A percentile compares a stretch with the other conserved stretches of the same genome.
These are phyloP conservation scores for Pseudopodoces humilis DNA, from an alignment of 2,113 vertebrate genomes.

Conservation along the genomic window DNA sequence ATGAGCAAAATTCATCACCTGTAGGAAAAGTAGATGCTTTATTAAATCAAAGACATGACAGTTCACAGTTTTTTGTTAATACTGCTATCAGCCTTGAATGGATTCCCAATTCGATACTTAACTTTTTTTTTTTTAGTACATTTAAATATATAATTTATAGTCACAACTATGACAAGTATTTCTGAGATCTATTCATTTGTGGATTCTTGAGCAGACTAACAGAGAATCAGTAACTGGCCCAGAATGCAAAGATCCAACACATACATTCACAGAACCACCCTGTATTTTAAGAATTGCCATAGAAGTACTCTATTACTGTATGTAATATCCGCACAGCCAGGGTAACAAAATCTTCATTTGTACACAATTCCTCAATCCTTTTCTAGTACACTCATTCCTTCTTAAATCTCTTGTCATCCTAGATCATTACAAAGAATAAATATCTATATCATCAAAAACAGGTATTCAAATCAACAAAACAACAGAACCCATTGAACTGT, in stretches of 20 bases:
- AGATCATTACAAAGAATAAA: background rate
- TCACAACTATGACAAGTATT: background rate
- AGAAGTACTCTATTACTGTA: background rate
- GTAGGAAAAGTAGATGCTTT: background rate
- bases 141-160: background rate
- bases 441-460: background rate
- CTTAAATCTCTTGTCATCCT: background rate
- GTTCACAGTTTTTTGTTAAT: background rate
- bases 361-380: background rate
- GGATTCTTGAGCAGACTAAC: background rate
- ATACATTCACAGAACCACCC: background rate
- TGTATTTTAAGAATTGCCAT: background rate
- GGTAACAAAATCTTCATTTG: background rate
- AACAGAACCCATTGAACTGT: background rate
- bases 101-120: background rate
- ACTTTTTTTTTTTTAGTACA: background rate
- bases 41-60: background rate
- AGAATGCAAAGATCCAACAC: background rate
- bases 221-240: background rate
- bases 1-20: background rate
- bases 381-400: background rate
- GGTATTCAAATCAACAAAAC: background rate
- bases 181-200: background rate
- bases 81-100: background rate
- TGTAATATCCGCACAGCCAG: background rate